These are phyloP conservation scores for Brachystomella parvula DNA, from an alignment of 1,140 invertebrate species.

Conservation along the genomic window DNA sequence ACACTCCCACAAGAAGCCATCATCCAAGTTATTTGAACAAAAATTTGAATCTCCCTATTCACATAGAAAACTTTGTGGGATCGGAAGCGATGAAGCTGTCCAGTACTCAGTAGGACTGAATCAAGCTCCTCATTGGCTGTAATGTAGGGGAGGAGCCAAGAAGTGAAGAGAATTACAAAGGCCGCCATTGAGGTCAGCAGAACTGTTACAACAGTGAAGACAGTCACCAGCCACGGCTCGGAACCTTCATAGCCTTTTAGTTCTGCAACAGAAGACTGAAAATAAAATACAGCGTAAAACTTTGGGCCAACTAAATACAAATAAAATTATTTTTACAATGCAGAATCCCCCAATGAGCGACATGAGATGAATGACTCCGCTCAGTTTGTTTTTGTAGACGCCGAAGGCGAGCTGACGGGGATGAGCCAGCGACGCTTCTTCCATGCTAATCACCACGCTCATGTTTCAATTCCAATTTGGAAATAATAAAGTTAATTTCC, in stretches of 20 bases:
- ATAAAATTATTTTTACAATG: constrained; percentile 16
- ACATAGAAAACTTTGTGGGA: background rate
- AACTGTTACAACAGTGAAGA: constrained; percentile 20
- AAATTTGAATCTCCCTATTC: background rate
- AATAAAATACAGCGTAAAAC: constrained; percentile 1
- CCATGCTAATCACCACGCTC: background rate
- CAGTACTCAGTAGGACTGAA: background rate
- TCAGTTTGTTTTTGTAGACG: constrained; percentile 6
- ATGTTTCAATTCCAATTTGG: no score
- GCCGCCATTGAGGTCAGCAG: constrained; percentile 11
- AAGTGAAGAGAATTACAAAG: constrained; percentile 16
- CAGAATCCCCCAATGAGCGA: constrained; percentile 21
- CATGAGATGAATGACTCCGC: background rate
- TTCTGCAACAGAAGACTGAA: constrained; percentile 20
- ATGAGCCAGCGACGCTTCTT: background rate
- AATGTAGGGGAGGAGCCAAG: constrained; percentile 7
- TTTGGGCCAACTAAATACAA: background rate
- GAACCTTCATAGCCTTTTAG: constrained; percentile 26
- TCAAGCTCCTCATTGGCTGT: constrained; percentile 6
- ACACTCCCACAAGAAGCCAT: constrained; percentile 40
- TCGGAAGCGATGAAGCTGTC: background rate
- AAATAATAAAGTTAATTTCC: no score
- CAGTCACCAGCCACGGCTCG: constrained; percentile 14
- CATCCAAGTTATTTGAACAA: constrained; percentile 17
- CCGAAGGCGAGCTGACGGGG: background rate